These are phyloP conservation scores for Apomyelois bistriatella DNA, from an alignment of 2,888 invertebrate species.

Conservation along the genomic window DNA sequence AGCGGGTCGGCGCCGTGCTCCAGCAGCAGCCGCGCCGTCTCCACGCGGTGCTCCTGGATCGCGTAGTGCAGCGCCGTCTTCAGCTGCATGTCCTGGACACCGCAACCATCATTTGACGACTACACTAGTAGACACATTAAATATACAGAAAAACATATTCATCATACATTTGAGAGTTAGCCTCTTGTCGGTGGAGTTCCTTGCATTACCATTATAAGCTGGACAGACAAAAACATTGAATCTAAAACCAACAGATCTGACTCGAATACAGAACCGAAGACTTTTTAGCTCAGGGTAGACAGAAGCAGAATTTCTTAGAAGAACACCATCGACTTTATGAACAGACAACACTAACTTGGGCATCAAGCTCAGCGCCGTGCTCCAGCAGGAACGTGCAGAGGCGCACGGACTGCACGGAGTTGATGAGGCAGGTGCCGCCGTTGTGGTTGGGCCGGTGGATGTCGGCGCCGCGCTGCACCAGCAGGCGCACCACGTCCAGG, in stretches of 20 bases:
- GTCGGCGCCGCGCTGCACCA: conserved; percentile 90
- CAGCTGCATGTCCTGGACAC: conserved; percentile 87
- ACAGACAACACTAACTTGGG: conserved; percentile 37
- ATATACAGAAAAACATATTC: too few species aligned
- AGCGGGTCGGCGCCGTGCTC: conserved; percentile 89
- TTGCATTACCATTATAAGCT: too few species aligned
- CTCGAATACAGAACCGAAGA: too few species aligned
- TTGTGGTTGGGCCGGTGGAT: conserved; percentile 91
- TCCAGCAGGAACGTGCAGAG: conserved; percentile 89
- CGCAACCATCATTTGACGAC: not conserved
- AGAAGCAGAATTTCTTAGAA: too few species aligned
- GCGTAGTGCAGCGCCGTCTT: conserved; percentile 97
- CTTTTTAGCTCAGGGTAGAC: too few species aligned
- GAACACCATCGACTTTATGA: too few species aligned
- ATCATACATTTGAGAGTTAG: too few species aligned
- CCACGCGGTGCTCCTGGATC: conserved; percentile 86
- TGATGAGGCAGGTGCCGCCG: conserved; percentile 96
- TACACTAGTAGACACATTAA: too few species aligned
- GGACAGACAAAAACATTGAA: too few species aligned
- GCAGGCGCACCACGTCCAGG: conserved; percentile 86
- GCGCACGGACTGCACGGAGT: conserved; percentile 92
- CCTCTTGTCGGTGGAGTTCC: too few species aligned
- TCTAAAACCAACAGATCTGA: too few species aligned
- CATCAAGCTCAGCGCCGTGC: conserved; percentile 90
- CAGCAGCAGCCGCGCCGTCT: conserved; percentile 90